phyloP scores from a whole-genome alignment of 2,797 vertebrate genomes.

The Onychomys arenicola region DNA sequence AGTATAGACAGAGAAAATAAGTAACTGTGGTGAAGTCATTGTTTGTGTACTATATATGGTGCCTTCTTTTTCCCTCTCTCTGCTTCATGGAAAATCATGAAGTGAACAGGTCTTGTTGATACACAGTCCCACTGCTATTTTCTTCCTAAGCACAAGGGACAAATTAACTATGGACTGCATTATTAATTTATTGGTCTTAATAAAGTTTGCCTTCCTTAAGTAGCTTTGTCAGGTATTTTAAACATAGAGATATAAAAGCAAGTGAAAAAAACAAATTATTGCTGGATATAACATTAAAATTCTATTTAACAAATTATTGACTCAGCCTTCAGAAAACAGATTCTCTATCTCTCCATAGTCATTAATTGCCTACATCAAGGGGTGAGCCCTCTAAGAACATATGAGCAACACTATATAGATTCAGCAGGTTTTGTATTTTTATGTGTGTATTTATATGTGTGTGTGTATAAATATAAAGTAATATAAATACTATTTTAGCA shows the following conservation, averaged over 20 bases:
- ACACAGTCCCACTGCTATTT: too few relatives aligned
- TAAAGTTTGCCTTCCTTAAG: background rate
- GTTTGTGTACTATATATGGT: too few relatives aligned
- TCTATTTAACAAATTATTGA: background rate
- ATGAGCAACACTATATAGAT: background rate
- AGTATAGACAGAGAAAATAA: background rate
- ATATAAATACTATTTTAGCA: background rate
- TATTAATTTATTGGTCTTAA: background rate
- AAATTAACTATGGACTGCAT: background rate
- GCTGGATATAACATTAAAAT: background rate
- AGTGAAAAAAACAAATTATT: background rate
- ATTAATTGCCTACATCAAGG: too few relatives aligned
- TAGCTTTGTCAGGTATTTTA: background rate
- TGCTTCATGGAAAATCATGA: background rate
- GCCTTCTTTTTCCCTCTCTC: background rate
- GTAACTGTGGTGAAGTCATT: background rate
- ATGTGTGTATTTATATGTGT: background rate
- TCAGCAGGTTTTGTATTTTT: background rate
- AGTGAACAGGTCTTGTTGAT: background rate
- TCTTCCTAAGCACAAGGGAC: background rate
- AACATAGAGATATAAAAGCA: background rate
- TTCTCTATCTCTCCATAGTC: background rate
- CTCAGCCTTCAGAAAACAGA: background rate
- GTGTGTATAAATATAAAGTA: background rate
- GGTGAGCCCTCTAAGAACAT: too few relatives aligned